Conservation (phyloP, 1,140 invertebrate species). For the Semibalanus balanoides region DNA sequence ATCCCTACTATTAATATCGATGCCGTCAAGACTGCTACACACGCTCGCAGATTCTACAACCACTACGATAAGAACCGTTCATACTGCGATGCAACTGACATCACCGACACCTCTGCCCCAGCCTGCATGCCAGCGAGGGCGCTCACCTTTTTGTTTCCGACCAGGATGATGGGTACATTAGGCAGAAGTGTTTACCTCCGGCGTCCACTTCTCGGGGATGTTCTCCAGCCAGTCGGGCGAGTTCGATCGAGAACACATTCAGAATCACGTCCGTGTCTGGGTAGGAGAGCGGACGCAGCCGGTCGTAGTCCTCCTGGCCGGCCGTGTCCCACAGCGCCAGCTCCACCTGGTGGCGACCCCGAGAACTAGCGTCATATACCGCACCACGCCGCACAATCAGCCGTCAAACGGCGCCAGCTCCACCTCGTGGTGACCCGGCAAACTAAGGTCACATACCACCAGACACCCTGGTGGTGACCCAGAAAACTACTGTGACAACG, state of each 20-base stretch:
- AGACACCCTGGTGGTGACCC: conserved; percentile 36
- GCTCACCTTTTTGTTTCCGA: conserved; percentile 86
- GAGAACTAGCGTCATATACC: not conserved
- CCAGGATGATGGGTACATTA: conserved; percentile 92
- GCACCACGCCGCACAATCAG: too few species aligned
- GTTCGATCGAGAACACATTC: conserved; percentile 96
- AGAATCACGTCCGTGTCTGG: conserved; percentile 96
- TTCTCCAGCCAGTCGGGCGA: conserved; percentile 93
- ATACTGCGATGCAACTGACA: too few species aligned
- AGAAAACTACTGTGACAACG: not conserved
- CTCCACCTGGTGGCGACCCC: conserved; percentile 47
- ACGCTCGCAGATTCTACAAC: too few species aligned
- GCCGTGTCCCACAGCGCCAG: conserved; percentile 96
- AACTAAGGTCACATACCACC: not conserved
- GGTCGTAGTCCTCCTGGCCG: conserved; percentile 96
- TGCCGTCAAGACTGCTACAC: too few species aligned
- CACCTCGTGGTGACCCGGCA: conserved; percentile 38
- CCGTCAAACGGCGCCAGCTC: conserved; percentile 94
- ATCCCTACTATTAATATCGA: too few species aligned
- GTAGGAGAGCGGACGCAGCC: conserved; percentile 87
- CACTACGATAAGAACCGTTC: too few species aligned
- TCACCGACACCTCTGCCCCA: too few species aligned
- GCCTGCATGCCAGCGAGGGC: too few species aligned
- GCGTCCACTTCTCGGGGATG: conserved; percentile 96
- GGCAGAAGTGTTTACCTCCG: conserved; percentile 97